Conservation (phyloP, 2,113 vertebrate species). For the Megaceryle torquata region DNA sequence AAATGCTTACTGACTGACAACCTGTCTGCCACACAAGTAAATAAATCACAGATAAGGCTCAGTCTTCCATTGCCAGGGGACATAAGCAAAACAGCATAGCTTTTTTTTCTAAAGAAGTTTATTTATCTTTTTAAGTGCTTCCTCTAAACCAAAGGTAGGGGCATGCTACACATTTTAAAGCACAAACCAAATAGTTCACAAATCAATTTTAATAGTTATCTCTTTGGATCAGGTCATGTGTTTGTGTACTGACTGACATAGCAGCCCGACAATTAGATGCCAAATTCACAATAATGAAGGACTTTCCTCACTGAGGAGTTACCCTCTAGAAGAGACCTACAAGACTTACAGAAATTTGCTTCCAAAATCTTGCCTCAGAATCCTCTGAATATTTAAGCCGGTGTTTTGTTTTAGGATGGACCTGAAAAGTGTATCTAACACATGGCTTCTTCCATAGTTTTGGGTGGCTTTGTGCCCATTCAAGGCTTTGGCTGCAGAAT, state of each 20-base stretch:
- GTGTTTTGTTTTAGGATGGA: background rate
- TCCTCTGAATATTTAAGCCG: background rate
- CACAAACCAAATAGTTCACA: background rate
- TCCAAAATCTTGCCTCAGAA: background rate
- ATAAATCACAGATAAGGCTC: background rate
- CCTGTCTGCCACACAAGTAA: background rate
- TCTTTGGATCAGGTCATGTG: background rate
- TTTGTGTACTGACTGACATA: background rate
- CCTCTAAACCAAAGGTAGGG: background rate
- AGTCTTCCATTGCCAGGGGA: background rate
- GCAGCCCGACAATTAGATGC: background rate
- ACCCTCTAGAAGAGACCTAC: background rate
- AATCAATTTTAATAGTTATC: background rate
- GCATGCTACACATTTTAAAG: background rate
- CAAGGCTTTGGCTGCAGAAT: background rate
- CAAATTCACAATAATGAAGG: background rate
- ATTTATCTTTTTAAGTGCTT: background rate
- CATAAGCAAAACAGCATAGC: background rate
- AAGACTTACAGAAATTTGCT: background rate
- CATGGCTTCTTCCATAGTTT: background rate
- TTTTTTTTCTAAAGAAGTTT: background rate
- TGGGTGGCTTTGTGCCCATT: background rate
- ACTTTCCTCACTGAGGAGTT: background rate
- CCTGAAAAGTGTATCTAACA: background rate
- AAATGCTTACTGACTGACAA: background rate